Base-by-base conservation (phyloP, 2,113 vertebrate species). In the Verasper variegatus region DNA sequence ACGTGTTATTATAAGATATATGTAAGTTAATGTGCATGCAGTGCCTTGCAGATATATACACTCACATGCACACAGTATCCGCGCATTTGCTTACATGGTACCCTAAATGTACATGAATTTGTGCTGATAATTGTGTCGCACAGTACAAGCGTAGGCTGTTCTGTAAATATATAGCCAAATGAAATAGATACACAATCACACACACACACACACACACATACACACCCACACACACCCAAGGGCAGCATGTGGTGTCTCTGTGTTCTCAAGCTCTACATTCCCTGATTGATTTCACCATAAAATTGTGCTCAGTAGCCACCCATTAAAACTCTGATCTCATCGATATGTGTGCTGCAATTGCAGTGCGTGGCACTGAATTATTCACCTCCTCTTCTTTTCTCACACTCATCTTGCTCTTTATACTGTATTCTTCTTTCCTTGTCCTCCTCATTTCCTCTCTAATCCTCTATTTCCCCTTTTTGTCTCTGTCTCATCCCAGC, bases 241-340 rank as follows among this genome's bases (percentile, higher is more conserved):
- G 42, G 61, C 64, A 40, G 31, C 52, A 31, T 47, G 45, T 92
- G 73, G 21, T 35, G 69, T 83, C 68, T 78, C 49, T 76, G 66
- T 76, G 70, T 75, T 87, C 55, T 82, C 37, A n/a, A 23, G 47
- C 72, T 86, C 81, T 72, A 79, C 88, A 91, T 92, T 91, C 88
- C 84, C 82, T 95, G 95, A 96, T 95, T 95, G 95, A 96, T 96
- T 96, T 95, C 92, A 93, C 93, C 92, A 94, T 95, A 92, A 95
- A 88, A 95, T 93, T 95, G 94, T 90, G 92, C 94, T 93, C 93
- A 93, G 93, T 95, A 95, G 89, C 84, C 93, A 90, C 89, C 94
- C 95, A 93, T 97, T 96, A 95, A 96, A 96, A 90, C 85, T 85
- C 92, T 94, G 94, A 95, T 95, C 94, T 95, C 93, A 93, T 91